A percentile compares a stretch with the other conserved stretches of the same genome.
These are phyloP conservation scores for Leiothrix lutea DNA, from an alignment of 2,113 vertebrate genomes.

Conservation along the genomic window DNA sequence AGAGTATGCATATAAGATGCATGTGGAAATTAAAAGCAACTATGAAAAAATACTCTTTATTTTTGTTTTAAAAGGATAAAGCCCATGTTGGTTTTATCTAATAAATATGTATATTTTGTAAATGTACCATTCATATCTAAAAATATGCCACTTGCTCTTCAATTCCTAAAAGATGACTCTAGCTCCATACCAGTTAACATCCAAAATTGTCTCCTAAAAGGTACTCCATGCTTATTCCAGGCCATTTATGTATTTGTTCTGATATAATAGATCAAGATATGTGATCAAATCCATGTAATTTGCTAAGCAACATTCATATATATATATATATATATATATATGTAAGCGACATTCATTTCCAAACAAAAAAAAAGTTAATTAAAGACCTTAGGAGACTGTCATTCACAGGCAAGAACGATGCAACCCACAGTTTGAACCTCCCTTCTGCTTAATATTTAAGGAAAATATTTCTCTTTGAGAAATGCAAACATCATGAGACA, in stretches of 20 bases:
- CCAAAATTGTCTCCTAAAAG: neutral
- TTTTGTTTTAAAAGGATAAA: neutral
- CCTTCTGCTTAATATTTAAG: neutral
- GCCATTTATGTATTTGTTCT: neutral
- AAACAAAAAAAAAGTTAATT: neutral
- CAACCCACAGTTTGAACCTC: neutral
- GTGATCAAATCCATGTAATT: neutral
- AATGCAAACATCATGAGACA: neutral
- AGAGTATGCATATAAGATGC: neutral
- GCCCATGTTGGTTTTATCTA: neutral
- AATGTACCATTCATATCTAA: neutral
- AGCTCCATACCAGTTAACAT: neutral
- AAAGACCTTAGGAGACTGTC: neutral
- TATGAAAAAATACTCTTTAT: neutral
- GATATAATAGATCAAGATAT: neutral
- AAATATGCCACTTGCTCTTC: neutral
- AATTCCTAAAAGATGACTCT: neutral
- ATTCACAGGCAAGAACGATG: neutral
- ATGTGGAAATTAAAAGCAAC: rapidly evolving
- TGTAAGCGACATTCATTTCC: neutral
- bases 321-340: too few relatives aligned
- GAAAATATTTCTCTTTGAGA: neutral
- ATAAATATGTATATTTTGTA: neutral
- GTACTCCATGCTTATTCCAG: neutral
- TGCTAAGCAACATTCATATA: neutral